Evolutionary conservation across 2,113 vertebrate species (phyloP).

Genomic region (Hemibates koningsi): DNA sequence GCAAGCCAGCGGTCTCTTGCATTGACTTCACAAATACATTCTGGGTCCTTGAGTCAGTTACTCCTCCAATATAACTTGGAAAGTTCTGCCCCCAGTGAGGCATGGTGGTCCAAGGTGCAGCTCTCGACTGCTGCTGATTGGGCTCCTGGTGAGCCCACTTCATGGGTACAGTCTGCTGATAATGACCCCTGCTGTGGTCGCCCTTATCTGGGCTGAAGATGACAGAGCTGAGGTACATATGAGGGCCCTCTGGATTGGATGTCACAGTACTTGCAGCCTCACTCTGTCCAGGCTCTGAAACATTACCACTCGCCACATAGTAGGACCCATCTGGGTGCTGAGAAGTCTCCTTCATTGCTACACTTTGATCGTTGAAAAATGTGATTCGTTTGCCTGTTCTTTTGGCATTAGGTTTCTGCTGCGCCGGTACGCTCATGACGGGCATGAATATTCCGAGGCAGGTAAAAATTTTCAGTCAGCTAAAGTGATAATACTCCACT

Average conservation of each 20-base stretch:
- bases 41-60: conserved; percentile 69
- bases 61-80: conserved; percentile 75
- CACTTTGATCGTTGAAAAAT: conserved; percentile 81
- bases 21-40: conserved; percentile 62
- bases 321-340: conserved; percentile 82
- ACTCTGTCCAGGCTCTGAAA: conserved; percentile 69
- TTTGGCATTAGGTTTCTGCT: conserved; percentile 86
- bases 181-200: conserved; percentile 81
- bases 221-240: conserved; percentile 82
- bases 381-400: conserved; percentile 87
- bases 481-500: not conserved
- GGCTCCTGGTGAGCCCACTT: conserved; percentile 77
- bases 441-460: conserved; percentile 56
- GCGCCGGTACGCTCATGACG: conserved; percentile 94
- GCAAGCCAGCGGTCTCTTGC: conserved; percentile 64
- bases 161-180: conserved; percentile 81
- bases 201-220: conserved; percentile 85
- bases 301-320: conserved; percentile 71
- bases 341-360: conserved; percentile 77
- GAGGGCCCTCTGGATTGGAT: conserved; percentile 62
- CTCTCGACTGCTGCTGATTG: conserved; percentile 60
- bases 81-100: conserved; percentile 79
- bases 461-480: not conserved
- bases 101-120: conserved; percentile 76
- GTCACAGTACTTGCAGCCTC: conserved; percentile 58